These are phyloP conservation scores for Limenitis arthemis DNA, from an alignment of 2,888 invertebrate species.

Conservation along the genomic window DNA sequence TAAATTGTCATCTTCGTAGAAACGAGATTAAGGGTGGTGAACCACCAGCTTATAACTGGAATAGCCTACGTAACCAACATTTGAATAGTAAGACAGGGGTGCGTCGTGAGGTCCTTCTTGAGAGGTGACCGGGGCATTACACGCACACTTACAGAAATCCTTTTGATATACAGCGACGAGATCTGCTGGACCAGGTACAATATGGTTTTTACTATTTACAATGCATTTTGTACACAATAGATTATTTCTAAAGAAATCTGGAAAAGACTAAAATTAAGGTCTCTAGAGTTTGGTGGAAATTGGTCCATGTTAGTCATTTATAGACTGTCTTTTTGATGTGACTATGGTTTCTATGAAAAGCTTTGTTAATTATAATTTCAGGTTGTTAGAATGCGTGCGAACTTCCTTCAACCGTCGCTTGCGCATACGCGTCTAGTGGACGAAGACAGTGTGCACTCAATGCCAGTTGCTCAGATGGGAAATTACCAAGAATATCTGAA, in stretches of 20 bases:
- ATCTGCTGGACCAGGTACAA: conserved; percentile 86
- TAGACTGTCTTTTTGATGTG: too few species aligned
- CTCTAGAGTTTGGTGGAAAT: too few species aligned
- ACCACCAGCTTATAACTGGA: too few species aligned
- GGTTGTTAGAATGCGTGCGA: conserved; percentile 94
- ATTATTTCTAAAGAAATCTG: too few species aligned
- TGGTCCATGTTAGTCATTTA: too few species aligned
- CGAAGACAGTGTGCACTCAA: conserved; percentile 94
- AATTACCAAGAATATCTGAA: conserved; percentile 99
- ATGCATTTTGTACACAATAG: too few species aligned
- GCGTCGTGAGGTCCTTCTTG: conserved; percentile 85
- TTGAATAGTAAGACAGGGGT: conserved; percentile 87
- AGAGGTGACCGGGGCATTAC: conserved; percentile 80
- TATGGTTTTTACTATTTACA: conserved; percentile 1
- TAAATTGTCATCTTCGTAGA: too few species aligned
- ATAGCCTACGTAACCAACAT: too few species aligned
- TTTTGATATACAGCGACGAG: conserved; percentile 92
- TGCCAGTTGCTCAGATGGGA: conserved; percentile 98
- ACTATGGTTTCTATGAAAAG: too few species aligned
- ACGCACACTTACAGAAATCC: conserved; percentile 91
- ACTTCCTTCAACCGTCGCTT: conserved; percentile 88
- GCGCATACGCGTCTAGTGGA: conserved; percentile 82
- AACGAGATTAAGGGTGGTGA: too few species aligned
- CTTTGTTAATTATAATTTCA: conserved; percentile 27
- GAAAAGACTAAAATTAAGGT: too few species aligned